Conservation (phyloP, 2,888 invertebrate genomes). For the Serripes groenlandicus region DNA sequence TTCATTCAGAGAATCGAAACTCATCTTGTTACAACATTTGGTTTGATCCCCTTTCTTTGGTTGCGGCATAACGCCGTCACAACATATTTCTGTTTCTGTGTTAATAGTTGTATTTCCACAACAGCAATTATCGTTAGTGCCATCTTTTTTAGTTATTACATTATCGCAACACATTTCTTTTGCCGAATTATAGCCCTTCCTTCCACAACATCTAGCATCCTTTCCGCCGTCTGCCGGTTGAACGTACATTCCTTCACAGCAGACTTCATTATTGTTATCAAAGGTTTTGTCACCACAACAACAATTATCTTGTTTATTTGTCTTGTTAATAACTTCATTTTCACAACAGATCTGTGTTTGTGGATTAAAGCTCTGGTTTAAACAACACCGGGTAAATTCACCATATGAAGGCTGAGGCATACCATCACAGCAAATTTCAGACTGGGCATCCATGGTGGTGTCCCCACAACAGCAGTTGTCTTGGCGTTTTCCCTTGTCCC, state of each 20-base stretch:
- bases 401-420: conserved; percentile 49
- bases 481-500: conserved; percentile 33
- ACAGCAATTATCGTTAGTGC: conserved; percentile 49
- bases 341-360: conserved; percentile 54
- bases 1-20: conserved; percentile 47
- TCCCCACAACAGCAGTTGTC: conserved; percentile 60
- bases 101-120: conserved; percentile 59
- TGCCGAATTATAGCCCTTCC: conserved; percentile 49
- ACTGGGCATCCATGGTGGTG: conserved; percentile 37
- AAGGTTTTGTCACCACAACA: conserved; percentile 52
- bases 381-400: conserved; percentile 47
- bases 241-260: conserved; percentile 55
- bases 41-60: conserved; percentile 46
- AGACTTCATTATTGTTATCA: conserved; percentile 43
- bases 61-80: conserved; percentile 45
- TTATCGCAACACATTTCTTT: conserved; percentile 48
- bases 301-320: conserved; percentile 39
- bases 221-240: conserved; percentile 38
- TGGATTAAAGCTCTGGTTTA: conserved; percentile 44
- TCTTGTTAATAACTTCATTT: conserved; percentile 46
- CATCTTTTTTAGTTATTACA: conserved; percentile 39
- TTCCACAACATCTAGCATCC: conserved; percentile 52
- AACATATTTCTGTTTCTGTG: conserved; percentile 49
- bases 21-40: conserved; percentile 46
- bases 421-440: conserved; percentile 52